Percentiles rank a stretch among this genome's conserved stretches.
These are phyloP conservation scores for Glaucidium brasilianum DNA, from an alignment of 2,113 vertebrate genomes.

Conservation along the genomic window DNA sequence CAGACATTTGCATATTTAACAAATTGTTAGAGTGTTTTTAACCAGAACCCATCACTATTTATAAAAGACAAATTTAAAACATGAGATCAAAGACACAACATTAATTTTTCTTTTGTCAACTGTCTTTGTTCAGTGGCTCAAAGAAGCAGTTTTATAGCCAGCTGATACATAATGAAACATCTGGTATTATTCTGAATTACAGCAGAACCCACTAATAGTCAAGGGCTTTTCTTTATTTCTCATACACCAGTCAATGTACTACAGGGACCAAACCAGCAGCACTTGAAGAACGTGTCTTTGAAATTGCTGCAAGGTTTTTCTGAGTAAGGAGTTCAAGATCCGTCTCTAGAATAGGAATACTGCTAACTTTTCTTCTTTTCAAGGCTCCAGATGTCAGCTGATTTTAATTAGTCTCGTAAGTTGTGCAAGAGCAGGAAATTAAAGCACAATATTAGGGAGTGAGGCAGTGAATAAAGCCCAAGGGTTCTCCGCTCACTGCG, in stretches of 20 bases:
- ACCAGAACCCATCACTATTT: constrained; percentile 70
- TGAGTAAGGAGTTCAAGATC: neutral
- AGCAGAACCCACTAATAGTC: constrained; percentile 19
- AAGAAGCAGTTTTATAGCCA: constrained; percentile 26
- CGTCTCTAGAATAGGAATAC: neutral
- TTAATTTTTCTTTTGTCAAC: constrained; percentile 63
- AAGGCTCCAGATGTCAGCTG: neutral
- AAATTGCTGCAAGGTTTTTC: neutral
- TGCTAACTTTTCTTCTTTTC: neutral
- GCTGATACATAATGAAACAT: constrained; percentile 66
- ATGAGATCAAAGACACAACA: constrained; percentile 67
- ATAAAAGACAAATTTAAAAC: constrained; percentile 71
- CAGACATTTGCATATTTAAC: constrained; percentile 76
- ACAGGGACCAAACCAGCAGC: neutral
- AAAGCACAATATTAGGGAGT: neutral
- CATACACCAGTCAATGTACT: neutral
- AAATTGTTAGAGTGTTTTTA: constrained; percentile 72
- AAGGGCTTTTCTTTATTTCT: constrained; percentile 16
- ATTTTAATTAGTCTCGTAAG: neutral
- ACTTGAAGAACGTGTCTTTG: neutral
- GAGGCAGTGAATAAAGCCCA: neutral
- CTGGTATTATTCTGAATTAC: constrained; percentile 58
- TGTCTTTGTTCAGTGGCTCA: constrained; percentile 56
- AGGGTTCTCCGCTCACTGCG: neutral
- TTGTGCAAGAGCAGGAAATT: neutral